phyloP scores from a whole-genome alignment of 2,113 vertebrate genomes.

The Oxyura jamaicensis region DNA sequence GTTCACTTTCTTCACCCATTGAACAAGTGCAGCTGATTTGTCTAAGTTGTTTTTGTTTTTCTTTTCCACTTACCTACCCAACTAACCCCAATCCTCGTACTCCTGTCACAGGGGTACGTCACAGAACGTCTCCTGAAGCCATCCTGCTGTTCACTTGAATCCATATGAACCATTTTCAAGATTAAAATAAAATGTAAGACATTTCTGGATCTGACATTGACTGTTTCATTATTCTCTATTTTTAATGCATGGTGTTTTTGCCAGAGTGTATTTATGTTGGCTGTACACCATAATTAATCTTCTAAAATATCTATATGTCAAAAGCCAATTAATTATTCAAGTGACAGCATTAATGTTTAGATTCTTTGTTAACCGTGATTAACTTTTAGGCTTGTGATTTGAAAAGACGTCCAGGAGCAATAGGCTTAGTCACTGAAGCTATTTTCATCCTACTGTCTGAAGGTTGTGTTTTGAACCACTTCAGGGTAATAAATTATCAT shows the following conservation, averaged over 20 bases:
- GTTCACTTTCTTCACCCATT: not conserved
- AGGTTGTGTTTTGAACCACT: not conserved
- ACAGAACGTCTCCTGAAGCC: not conserved
- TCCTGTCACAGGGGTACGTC: not conserved
- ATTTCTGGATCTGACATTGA: not conserved
- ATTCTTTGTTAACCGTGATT: not conserved
- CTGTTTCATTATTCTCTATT: constrained; percentile 12
- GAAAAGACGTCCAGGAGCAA: not conserved
- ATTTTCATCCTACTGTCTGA: not conserved
- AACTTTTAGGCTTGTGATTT: not conserved
- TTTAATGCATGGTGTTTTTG: not conserved
- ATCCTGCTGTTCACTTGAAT: not conserved
- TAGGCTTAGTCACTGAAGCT: not conserved
- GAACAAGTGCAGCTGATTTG: not conserved
- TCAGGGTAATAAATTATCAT: not conserved
- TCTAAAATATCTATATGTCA: not conserved
- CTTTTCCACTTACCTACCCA: not conserved
- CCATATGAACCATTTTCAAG: not conserved
- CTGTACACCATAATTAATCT: not conserved
- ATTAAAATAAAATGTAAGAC: not conserved
- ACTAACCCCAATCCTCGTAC: not conserved
- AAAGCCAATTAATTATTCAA: constrained; percentile 30
- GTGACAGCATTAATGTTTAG: not conserved
- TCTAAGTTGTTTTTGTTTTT: not conserved
- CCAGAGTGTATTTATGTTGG: not conserved